Evolutionary conservation across 2,888 invertebrate genomes (phyloP), one percentile per base, ranked within the genome.

Genomic region (Lycaena phlaeas): DNA sequence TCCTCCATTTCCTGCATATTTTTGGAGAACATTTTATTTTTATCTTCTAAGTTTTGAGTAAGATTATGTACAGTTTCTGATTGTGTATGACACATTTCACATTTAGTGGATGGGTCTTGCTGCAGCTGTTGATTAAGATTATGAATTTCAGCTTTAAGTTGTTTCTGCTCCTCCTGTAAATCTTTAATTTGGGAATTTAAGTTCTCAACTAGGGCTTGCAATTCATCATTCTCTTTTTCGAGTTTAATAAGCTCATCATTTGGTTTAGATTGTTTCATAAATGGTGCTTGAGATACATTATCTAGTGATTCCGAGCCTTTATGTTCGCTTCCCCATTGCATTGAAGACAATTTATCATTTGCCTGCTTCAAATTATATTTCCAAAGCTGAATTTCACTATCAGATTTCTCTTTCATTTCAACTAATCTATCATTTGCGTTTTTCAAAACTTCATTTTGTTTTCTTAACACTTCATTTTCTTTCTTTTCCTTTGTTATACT

Each of bases 351-450:
- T 68, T 92, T 91, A 39, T 89, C 86, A 52, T 86, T 87, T 1
- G 92, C 75, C 57, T 93, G 91, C 51, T 90, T 87, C 52, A 90
- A 90, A 59, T 91, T 88, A 43, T 88, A 87, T 59, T 92, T 90
- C 82, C 90, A 90, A 57, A 90, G 82, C 48, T 91, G 87, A 12
- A 94, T 77, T 61, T 93, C 92, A 60, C 87, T 87, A 53, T 94
- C 94, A 66, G 93, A 89, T 47, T 90, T 89, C 61, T 94, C 93
- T 69, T 94, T 95, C 71, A 92, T 88, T 59, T 95, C 94, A 1
- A 89, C 76, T 61, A 94, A 87, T 45, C 90, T 87, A 37, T 94
- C 94, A 62, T 93, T 93, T 1, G 92, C 91, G 18, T 89, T 85
- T 11, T 88, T 88, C 36, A 95, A 74, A 3, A 91, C 87, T 57